Evolutionary conservation across 2,888 invertebrate genomes (phyloP), one percentile per base, ranked within the genome.

Genomic region (Xylophagus ater): DNA sequence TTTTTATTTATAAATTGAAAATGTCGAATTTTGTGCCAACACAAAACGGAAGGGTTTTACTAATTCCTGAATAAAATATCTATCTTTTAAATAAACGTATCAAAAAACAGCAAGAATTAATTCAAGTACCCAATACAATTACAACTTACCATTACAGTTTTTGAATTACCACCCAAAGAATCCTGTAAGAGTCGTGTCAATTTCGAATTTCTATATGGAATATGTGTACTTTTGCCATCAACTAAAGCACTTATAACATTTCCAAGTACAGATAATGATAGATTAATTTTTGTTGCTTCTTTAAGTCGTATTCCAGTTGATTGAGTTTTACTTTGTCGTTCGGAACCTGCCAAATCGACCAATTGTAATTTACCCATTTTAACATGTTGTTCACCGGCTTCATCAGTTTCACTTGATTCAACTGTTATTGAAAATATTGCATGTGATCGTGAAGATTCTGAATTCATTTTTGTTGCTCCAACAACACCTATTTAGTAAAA

Each of bases 181-280:
- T 98, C 97, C 67, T 98, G 96, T 43, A 98, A 69, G 23, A 94
- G 66, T 9, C 94, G 66, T 0, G 98, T 98, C 21, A 98, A 68
- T 65, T 98, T 98, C 1, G 94, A 94, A 70, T 98, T 97, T 51
- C 98, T 74, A 66, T 98, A 99, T 0, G 98, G 98, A 52, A 99
- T 89, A 64, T 98, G 96, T 0, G 86, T 87, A 51, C 87, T 87
- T 67, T 94, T 96, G 30, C 94, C 93, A 67, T 98, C 97, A 3
- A 96, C 96, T 46, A 98, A 69, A 2, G 98, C 94, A 4, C 96
- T 94, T 51, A 99, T 98, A 3, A 98, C 98, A 66, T 97, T 97
- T 18, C 97, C 97, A 38, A 98, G 69, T 1, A 94, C 96, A 1
- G 97, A 96, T 0, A 98, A 74, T 0, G 97, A 97, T 45, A 96